Base-by-base conservation (phyloP, 2,888 invertebrate genomes). In the Muscina levida region DNA sequence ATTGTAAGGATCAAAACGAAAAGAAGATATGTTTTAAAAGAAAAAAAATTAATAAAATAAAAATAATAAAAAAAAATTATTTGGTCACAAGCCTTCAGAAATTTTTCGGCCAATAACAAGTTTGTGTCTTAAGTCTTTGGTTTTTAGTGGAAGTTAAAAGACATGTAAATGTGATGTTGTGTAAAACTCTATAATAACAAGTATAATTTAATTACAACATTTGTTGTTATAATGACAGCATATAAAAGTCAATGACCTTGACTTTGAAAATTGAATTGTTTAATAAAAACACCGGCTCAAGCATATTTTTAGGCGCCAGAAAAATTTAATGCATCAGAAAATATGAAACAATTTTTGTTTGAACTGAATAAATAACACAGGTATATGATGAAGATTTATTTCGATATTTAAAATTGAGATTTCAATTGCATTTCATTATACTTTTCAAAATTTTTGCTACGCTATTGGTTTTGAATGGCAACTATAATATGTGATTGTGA, bases 111-210 rank as follows among this genome's bases (percentile, higher is more conserved):
- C 11, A 42, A 59, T 11, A 17, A 15, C 4, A 59, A 59, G 37
- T 59, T 37, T 17, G 37, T 39, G 42, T 42, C 59, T 42, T 62
- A 62, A 62, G 13, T 39, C 42, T 62, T 62, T 62, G 39, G 59
- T 22, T 62, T 22, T 42, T n/a, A 26, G 26, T 24, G 3, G 11
- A 53, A 31, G 31, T 8, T 31, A 22, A 24, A 13, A 19, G 11
- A 53, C 6, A 24, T 10, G 26, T 22, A 13, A 24, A 31, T 56
- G n/a, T 24, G 31, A 11, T 22, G 56, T 56, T 56, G n/a, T n/a
- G n/a, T n/a, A n/a, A 22, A 51, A n/a, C 51, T 19, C 13, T 53
- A 11, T 19, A 19, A 26, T 53, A 24, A n/a, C n/a, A n/a, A n/a
- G n/a, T n/a, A n/a, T n/a, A n/a, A n/a, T n/a, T 53, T 53, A 53